These are phyloP conservation scores for Malurus cyaneus DNA, from an alignment of 2,113 vertebrate species.

Conservation along the genomic window DNA sequence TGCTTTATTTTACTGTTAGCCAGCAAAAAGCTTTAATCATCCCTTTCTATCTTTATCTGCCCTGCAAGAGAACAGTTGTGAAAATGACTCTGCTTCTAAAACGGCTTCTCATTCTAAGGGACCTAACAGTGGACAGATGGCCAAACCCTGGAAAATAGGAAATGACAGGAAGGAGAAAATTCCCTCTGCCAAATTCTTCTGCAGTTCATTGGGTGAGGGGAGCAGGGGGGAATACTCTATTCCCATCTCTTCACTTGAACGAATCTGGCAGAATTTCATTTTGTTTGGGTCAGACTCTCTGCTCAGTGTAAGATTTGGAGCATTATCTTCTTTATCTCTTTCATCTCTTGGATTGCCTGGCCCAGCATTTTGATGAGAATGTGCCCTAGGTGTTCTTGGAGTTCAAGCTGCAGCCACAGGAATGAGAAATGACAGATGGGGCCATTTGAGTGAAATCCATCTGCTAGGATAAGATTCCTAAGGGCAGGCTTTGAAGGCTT, in stretches of 20 bases:
- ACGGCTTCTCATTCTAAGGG: background rate
- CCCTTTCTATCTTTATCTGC: background rate
- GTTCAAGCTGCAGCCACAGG: background rate
- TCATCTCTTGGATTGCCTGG: slow-evolving; percentile 29
- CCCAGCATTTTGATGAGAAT: slow-evolving; percentile 17
- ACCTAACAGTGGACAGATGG: slow-evolving; percentile 38
- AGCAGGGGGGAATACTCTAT: background rate
- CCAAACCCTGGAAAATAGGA: background rate
- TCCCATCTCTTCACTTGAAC: background rate
- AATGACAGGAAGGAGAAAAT: background rate
- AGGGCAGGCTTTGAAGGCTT: background rate
- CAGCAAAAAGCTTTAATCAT: slow-evolving; percentile 18
- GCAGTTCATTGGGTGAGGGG: background rate
- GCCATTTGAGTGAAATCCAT: slow-evolving; percentile 40
- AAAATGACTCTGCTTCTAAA: background rate
- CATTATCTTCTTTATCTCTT: slow-evolving; percentile 43
- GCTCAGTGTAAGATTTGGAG: slow-evolving; percentile 12
- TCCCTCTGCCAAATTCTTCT: slow-evolving; percentile 1
- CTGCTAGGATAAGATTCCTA: background rate
- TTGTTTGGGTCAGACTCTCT: background rate
- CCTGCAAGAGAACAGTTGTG: background rate
- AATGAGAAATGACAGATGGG: slow-evolving; percentile 41
- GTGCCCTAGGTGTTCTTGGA: slow-evolving; percentile 20
- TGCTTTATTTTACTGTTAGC: background rate
- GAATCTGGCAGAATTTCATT: background rate